phyloP scores from a whole-genome alignment of 2,113 vertebrate genomes.

The Euleptes europaea region DNA sequence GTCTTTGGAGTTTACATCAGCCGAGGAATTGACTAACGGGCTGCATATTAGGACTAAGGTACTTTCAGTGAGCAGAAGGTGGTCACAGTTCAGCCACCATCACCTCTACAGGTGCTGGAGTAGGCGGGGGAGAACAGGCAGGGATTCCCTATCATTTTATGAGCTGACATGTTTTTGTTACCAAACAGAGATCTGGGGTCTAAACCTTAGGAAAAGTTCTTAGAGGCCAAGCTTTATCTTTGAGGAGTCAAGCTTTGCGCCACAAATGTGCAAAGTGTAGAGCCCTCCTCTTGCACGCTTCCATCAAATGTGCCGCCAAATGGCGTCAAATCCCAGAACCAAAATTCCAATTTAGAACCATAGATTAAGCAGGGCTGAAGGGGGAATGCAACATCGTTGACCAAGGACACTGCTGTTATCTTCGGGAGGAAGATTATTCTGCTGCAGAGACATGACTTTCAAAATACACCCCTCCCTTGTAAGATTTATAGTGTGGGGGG shows the following conservation, averaged over 20 bases:
- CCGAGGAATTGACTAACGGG: background rate
- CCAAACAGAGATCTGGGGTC: background rate
- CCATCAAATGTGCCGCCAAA: background rate
- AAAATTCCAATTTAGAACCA: background rate
- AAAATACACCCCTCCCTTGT: too few relatives aligned
- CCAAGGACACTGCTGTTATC: background rate
- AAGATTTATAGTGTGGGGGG: too few relatives aligned
- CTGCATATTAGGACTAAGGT: background rate
- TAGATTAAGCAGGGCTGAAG: background rate
- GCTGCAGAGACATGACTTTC: background rate
- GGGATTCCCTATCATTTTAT: too few relatives aligned
- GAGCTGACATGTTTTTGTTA: too few relatives aligned
- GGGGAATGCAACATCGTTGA: background rate
- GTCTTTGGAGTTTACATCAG: conserved; percentile 46
- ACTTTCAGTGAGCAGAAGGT: background rate
- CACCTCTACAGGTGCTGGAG: background rate
- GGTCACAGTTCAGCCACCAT: background rate
- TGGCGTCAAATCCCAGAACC: background rate
- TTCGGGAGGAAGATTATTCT: background rate
- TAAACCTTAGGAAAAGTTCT: background rate
- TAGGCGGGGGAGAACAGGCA: background rate
- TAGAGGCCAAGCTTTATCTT: background rate
- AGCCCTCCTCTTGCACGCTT: background rate
- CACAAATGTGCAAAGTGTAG: too few relatives aligned
- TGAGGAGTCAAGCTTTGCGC: too few relatives aligned